Percentiles rank a stretch among this genome's conserved stretches.
Evolutionary conservation across 2,888 invertebrate genomes (phyloP).

Genomic region (Stratiomys singularior): DNA sequence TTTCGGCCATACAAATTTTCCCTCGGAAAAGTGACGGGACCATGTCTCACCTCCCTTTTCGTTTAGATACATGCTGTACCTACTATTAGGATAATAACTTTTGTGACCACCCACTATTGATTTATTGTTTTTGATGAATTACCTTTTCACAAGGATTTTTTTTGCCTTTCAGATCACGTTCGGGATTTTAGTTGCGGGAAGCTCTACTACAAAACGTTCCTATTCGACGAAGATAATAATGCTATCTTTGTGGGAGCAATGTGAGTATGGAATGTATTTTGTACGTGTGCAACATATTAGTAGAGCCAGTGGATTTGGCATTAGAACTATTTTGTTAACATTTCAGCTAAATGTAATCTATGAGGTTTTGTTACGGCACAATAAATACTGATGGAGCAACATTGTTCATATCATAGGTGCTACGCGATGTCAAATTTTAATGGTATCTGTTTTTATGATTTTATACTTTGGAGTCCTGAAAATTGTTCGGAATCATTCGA

Average conservation of each 20-base stretch:
- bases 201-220: conserved; percentile 91
- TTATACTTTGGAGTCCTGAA: no score
- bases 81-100: conserved; percentile 37
- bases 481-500: no score
- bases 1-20: background rate
- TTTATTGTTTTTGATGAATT: conserved; percentile 45
- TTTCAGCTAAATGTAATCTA: no score
- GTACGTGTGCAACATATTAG: background rate
- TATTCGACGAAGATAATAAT: conserved; percentile 87
- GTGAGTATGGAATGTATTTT: conserved; percentile 73
- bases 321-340: no score
- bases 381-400: no score
- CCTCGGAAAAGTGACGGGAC: background rate
- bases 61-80: background rate
- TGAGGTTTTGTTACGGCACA: no score
- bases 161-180: conserved; percentile 82
- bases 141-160: background rate
- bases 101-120: conserved; percentile 42
- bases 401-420: no score
- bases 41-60: background rate
- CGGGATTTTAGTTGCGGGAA: conserved; percentile 91
- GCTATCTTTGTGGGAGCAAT: conserved; percentile 93
- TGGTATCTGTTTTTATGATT: no score
- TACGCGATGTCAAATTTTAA: no score
- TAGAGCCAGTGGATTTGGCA: no score